A percentile compares a stretch with the other conserved stretches of the same genome.
phyloP scores from a whole-genome alignment of 2,113 vertebrate genomes.

The Pithys albifrons region DNA sequence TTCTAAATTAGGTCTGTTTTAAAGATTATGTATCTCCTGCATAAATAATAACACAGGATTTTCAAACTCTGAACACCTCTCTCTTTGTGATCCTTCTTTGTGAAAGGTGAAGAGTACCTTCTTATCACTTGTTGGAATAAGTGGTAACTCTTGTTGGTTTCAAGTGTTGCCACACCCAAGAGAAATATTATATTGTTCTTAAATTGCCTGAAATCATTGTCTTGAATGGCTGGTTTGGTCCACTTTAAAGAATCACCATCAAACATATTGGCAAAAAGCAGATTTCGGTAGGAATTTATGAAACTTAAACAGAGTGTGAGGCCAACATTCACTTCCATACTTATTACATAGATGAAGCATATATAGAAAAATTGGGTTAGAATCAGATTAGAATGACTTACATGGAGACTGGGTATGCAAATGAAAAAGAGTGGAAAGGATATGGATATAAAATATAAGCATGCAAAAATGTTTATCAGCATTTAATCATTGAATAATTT shows the following conservation, averaged over 20 bases:
- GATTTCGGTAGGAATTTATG: not conserved
- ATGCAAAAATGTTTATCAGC: not conserved
- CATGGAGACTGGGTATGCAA: not conserved
- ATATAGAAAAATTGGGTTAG: not conserved
- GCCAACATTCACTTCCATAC: not conserved
- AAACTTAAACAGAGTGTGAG: not conserved
- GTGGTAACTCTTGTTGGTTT: not conserved
- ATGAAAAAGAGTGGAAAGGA: not conserved
- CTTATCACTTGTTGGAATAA: not conserved
- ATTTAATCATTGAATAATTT: not conserved
- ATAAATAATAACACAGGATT: not conserved
- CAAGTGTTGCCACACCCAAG: not conserved
- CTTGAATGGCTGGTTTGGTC: not conserved
- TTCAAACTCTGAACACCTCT: not conserved
- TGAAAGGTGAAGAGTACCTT: not conserved
- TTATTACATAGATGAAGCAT: not conserved
- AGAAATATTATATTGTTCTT: not conserved
- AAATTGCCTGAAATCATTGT: not conserved
- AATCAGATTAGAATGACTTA: not conserved
- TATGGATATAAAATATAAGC: not conserved
- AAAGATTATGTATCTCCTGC: not conserved
- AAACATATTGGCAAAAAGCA: not conserved
- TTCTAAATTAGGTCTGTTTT: not conserved
- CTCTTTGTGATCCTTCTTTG: not conserved
- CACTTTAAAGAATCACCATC: rapidly evolving